phyloP scores from a whole-genome alignment of 2,888 invertebrate species.

The Nymphalis c-album region DNA sequence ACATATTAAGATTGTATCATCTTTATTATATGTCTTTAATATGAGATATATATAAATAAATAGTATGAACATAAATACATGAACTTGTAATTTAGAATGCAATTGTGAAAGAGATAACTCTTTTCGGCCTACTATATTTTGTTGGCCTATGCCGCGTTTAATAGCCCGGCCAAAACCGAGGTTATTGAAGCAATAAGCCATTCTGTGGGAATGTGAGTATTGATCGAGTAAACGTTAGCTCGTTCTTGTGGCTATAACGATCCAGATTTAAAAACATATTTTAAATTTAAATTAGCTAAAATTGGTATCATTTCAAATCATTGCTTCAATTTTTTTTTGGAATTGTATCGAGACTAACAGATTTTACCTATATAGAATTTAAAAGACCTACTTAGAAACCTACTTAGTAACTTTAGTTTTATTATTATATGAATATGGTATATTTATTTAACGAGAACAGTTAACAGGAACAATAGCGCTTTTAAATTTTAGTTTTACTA shows the following conservation, averaged over 20 bases:
- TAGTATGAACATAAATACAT: background rate
- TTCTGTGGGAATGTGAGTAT: slow-evolving; percentile 33
- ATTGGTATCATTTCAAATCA: too few relatives aligned
- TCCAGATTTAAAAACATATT: too few relatives aligned
- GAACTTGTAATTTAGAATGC: slow-evolving; percentile 15
- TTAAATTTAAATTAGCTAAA: too few relatives aligned
- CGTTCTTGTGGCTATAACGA: slow-evolving; percentile 11
- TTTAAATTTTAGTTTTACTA: background rate
- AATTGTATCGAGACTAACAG: too few relatives aligned
- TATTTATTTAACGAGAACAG: background rate
- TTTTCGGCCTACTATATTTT: slow-evolving; percentile 26
- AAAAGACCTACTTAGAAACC: too few relatives aligned
- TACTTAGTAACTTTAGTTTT: too few relatives aligned
- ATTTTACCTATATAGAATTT: too few relatives aligned
- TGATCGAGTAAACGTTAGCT: slow-evolving; percentile 27
- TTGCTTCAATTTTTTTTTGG: too few relatives aligned
- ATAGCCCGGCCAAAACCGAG: slow-evolving; percentile 35
- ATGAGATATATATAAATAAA: too few relatives aligned
- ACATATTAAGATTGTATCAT: too few relatives aligned
- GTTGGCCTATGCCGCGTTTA: slow-evolving; percentile 22
- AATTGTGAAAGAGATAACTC: slow-evolving; percentile 29
- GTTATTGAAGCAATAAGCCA: slow-evolving; percentile 35
- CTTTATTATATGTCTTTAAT: too few relatives aligned
- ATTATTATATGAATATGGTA: background rate
- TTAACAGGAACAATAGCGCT: background rate